A percentile compares a stretch with the other conserved stretches of the same genome.
phyloP scores from a whole-genome alignment of 2,888 invertebrate species.

The Heliconius sara region DNA sequence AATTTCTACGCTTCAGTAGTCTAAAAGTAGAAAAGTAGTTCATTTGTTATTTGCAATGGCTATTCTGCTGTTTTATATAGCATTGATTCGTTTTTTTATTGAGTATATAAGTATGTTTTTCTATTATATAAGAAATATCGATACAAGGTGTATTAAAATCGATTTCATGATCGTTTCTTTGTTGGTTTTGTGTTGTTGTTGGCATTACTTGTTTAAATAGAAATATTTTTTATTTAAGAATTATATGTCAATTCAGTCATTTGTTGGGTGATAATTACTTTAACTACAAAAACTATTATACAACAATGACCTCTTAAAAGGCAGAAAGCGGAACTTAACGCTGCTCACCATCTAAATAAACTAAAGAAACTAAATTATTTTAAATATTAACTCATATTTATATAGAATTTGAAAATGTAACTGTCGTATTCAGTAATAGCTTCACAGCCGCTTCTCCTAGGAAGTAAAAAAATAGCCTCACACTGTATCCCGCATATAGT shows the following conservation, averaged over 20 bases:
- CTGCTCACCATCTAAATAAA: neutral
- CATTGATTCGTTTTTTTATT: no score
- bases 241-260: no score
- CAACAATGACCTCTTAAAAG: neutral
- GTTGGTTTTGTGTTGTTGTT: neutral
- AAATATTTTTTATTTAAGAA: no score
- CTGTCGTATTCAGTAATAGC: no score
- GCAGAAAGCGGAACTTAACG: neutral
- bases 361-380: neutral
- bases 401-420: neutral
- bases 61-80: no score
- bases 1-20: conserved; percentile 10
- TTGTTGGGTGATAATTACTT: no score
- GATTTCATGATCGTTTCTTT: neutral
- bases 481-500: neutral
- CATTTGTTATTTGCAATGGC: neutral
- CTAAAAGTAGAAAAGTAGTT: neutral
- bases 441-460: neutral
- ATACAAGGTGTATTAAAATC: neutral
- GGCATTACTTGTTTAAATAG: no score
- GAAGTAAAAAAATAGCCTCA: neutral
- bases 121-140: neutral
- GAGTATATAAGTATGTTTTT: neutral
- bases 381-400: neutral
- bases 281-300: no score